A percentile compares a stretch with the other conserved stretches of the same genome.
Conservation (phyloP, 2,113 vertebrate species). For the Gulo gulo region DNA sequence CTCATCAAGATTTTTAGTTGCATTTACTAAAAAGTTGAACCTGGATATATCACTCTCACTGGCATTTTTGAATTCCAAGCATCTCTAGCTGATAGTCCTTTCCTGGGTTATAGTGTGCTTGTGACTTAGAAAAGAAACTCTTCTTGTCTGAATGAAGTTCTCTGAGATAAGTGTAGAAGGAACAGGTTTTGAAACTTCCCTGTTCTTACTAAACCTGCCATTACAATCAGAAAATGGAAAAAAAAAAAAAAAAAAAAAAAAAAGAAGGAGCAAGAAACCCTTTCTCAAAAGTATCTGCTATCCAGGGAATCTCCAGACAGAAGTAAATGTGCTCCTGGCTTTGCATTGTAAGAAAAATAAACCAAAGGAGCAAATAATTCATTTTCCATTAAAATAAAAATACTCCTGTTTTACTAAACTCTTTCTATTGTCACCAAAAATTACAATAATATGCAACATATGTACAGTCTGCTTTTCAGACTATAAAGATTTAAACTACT, state of each 20-base stretch:
- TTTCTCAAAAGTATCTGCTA: background rate
- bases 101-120: background rate
- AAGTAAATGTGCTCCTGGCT: background rate
- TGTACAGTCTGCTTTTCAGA: background rate
- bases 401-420: background rate
- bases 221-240: background rate
- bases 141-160: background rate
- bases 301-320: background rate
- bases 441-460: background rate
- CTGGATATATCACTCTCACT: background rate
- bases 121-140: background rate
- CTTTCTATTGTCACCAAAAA: background rate
- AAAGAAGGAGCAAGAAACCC: background rate
- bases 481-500: background rate
- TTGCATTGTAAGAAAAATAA: background rate
- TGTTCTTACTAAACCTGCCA: background rate
- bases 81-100: background rate
- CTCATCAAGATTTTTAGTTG: background rate
- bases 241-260: background rate
- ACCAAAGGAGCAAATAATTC: background rate
- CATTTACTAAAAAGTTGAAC: background rate
- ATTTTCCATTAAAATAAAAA: background rate
- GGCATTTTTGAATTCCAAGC: background rate
- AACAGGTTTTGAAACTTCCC: background rate
- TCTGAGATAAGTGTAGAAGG: background rate